Conservation (phyloP, 92 coral and sea anemone species). For the Porites lobata region DNA sequence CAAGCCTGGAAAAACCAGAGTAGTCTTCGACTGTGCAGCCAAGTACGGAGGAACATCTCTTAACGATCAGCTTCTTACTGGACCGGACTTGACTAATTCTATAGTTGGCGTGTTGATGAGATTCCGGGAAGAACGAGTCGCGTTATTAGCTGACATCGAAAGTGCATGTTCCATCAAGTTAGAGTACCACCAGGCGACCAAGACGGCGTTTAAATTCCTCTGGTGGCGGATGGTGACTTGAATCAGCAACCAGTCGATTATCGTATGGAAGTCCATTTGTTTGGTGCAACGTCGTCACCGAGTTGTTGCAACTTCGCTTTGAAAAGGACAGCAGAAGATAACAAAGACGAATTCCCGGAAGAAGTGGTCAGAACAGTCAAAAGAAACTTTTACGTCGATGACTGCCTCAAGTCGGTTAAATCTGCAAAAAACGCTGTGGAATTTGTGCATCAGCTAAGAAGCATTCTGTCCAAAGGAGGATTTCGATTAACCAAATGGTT, state of each 20-base stretch:
- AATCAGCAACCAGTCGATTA: not conserved
- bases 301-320: not conserved
- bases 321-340: not conserved
- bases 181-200: not conserved
- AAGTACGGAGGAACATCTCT: too few species aligned
- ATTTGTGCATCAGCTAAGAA: not conserved
- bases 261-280: conserved; percentile 13
- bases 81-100: not conserved
- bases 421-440: not conserved
- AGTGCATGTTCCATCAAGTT: not conserved
- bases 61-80: conserved; percentile 1
- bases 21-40: too few species aligned
- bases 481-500: conserved; percentile 1
- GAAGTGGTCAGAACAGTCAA: not conserved
- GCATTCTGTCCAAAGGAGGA: not conserved
- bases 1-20: too few species aligned
- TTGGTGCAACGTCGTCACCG: not conserved
- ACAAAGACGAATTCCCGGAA: not conserved
- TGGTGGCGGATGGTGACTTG: conserved; percentile 14
- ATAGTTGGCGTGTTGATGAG: not conserved
- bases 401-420: conserved; percentile 4
- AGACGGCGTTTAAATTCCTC: not conserved
- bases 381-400: not conserved
- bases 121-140: not conserved
- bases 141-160: not conserved